Base-by-base conservation (phyloP, 2,888 invertebrate species). In the Leptopilina syphax region DNA sequence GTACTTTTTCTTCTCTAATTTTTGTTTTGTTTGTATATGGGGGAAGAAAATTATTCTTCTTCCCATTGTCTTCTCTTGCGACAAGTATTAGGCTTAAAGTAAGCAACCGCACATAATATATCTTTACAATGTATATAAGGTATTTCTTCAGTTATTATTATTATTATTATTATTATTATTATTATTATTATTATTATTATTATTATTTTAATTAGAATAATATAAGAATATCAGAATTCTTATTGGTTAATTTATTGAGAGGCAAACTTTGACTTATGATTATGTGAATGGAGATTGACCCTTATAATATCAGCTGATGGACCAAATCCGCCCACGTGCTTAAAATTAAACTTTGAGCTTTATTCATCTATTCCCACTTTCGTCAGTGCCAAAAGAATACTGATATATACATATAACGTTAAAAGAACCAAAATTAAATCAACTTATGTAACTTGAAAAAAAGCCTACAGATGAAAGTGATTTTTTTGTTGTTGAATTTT, bases 321-420 rank as follows among this genome's bases (percentile, higher is more conserved):
- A 63, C 63, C 24, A 18, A 63, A 63, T 63, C 24, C 9, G 24
- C 24, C 18, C 63, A 63, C 63, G 24, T 63, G 24, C 63, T 24
- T 63, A 6, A 63, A 63, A 63, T 63, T n/a, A 24, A 63, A 63
- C 63, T 63, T 63, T 63, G 63, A 63, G 63, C 63, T 63, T 63
- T 63, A 24, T 63, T n/a, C 8, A 6, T 63, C 18, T 18, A 60
- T 60, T 60, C n/a, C n/a, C 18, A 63, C 18, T 63, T 63, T 63
- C 9, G 9, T 24, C 24, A 63, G 63, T 63, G 63, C 18, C 63
- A 63, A 63, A 18, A 24, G 12, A 50, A 50, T 50, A 50, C 50
- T 50, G 50, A 50, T 47, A 47, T 47, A 47, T 47, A 34, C 34
- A 34, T 34, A 4, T 34, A 34, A 34, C 34, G 4, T 44, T 44